Evolutionary conservation across 2,797 vertebrate genomes (phyloP).

Genomic region (Pseudomugil tenellus): DNA sequence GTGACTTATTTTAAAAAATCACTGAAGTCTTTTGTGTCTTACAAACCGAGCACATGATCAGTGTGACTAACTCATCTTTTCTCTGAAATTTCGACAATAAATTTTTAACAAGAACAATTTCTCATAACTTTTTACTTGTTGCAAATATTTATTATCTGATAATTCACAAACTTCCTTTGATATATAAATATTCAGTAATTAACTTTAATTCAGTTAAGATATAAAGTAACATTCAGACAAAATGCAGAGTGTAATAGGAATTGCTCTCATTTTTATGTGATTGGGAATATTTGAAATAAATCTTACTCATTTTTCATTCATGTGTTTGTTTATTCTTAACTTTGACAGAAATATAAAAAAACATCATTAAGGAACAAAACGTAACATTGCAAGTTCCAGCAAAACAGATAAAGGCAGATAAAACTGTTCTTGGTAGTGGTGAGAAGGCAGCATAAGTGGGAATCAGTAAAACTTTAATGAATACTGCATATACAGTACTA

Average conservation of each 20-base stretch:
- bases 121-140: too few species aligned
- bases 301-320: neutral
- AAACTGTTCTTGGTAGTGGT: neutral
- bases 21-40: neutral
- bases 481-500: neutral
- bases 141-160: too few species aligned
- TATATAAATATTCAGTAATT: too few species aligned
- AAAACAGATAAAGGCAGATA: neutral
- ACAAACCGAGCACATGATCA: neutral
- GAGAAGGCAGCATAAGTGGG: neutral
- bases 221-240: neutral
- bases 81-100: too few species aligned
- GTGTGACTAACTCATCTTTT: too few species aligned
- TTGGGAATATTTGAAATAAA: neutral
- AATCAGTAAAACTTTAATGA: slow-evolving; percentile 1
- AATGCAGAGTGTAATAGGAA: neutral
- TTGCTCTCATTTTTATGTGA: neutral
- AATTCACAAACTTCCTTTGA: too few species aligned
- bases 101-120: too few species aligned
- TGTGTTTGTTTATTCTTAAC: neutral
- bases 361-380: neutral
- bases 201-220: neutral
- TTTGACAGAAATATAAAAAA: neutral
- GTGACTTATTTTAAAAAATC: neutral
- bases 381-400: neutral